Evolutionary conservation across 1,140 invertebrate species (phyloP).

Genomic region (Drosophila bocqueti): DNA sequence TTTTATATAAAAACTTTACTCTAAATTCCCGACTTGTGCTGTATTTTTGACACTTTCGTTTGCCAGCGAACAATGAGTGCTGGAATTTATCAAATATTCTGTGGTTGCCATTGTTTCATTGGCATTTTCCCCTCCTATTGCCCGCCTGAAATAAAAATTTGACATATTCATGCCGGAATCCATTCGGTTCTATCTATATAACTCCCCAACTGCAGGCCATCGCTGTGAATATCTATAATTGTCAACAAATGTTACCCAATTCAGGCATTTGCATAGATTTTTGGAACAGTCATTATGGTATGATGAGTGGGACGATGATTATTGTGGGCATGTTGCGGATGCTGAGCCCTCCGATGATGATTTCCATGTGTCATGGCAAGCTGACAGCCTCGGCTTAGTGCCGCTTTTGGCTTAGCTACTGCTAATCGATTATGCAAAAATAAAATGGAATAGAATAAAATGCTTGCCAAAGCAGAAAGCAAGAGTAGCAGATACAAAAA

Average conservation of each 20-base stretch:
- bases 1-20: too few species aligned
- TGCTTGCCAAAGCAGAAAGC: slow-evolving; percentile 39
- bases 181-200: slow-evolving; percentile 41
- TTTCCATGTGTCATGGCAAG: slow-evolving; percentile 65
- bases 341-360: slow-evolving; percentile 32
- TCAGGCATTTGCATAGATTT: slow-evolving; percentile 45
- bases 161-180: slow-evolving; percentile 23
- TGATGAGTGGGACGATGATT: slow-evolving; percentile 36
- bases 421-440: slow-evolving; percentile 76
- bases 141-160: slow-evolving; percentile 15
- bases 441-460: slow-evolving; percentile 63
- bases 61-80: slow-evolving; percentile 5
- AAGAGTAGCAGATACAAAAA: background rate
- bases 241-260: slow-evolving; percentile 57
- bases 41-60: slow-evolving; percentile 19
- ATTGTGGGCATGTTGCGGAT: slow-evolving; percentile 17
- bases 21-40: background rate
- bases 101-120: slow-evolving; percentile 17
- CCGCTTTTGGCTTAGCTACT: slow-evolving; percentile 37
- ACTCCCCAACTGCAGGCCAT: slow-evolving; percentile 55
- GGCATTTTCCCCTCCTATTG: background rate
- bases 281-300: slow-evolving; percentile 40
- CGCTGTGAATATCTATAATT: slow-evolving; percentile 69
- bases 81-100: slow-evolving; percentile 18
- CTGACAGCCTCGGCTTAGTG: slow-evolving; percentile 26